These are phyloP conservation scores for Dicaeum eximium DNA, from an alignment of 2,113 vertebrate genomes.

Conservation along the genomic window DNA sequence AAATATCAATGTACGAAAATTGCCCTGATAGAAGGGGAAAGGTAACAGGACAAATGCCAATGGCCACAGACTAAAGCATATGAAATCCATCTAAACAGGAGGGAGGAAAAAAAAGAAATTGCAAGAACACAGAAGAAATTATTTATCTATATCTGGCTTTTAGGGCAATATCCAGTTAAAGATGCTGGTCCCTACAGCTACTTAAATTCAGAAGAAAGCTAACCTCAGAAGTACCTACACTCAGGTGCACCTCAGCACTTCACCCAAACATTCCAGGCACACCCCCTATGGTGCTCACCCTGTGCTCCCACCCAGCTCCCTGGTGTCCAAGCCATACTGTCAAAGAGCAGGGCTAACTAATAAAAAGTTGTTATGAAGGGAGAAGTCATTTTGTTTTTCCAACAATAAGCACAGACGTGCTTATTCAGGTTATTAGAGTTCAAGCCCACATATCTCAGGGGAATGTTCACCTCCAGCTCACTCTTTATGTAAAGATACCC, in stretches of 20 bases:
- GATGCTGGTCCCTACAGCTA: neutral
- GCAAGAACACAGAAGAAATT: neutral
- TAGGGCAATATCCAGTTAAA: neutral
- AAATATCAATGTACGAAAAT: neutral
- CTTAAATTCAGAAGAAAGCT: neutral
- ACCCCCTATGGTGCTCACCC: neutral
- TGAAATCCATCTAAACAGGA: neutral
- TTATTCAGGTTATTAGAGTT: neutral
- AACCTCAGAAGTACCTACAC: neutral
- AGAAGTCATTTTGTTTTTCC: neutral
- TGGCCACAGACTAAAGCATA: neutral
- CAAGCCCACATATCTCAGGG: neutral
- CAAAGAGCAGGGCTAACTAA: neutral
- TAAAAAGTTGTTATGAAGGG: neutral
- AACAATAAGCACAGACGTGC: fast-evolving
- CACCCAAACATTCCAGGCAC: neutral
- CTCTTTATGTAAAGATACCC: neutral
- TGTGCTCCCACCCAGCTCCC: neutral
- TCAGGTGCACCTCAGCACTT: neutral
- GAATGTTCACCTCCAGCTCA: neutral
- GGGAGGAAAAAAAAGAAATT: neutral
- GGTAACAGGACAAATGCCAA: neutral
- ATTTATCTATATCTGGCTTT: neutral
- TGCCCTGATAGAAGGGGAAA: neutral
- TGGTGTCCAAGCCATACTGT: neutral